phyloP scores from a whole-genome alignment of 1,140 invertebrate species.

The Aradophagus sp. region DNA sequence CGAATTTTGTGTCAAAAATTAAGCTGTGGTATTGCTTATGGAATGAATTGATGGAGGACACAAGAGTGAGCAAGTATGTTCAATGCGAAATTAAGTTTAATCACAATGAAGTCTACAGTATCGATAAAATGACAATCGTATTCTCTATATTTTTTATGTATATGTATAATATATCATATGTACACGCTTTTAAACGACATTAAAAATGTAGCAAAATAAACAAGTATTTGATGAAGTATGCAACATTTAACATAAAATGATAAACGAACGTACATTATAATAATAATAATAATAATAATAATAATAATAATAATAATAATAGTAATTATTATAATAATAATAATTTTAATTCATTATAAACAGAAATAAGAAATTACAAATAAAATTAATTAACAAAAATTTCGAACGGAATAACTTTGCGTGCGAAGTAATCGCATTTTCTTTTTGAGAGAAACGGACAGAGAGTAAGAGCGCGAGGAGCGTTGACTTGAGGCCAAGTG shows the following conservation, averaged over 20 bases:
- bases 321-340: no score
- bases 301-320: no score
- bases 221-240: conserved; percentile 35
- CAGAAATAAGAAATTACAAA: conserved; percentile 16
- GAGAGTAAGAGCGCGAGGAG: conserved; percentile 6
- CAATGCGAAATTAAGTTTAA: conserved; percentile 37
- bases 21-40: conserved; percentile 9
- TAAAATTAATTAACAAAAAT: conserved; percentile 39
- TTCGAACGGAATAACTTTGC: conserved; percentile 38
- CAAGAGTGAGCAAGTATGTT: conserved; percentile 12
- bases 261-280: conserved; percentile 21
- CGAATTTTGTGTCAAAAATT: conserved; percentile 21
- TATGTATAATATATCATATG: conserved; percentile 32
- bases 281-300: conserved; percentile 1
- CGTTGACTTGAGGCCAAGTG: conserved; percentile 25
- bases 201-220: conserved; percentile 43
- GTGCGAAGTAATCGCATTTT: conserved; percentile 28
- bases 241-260: conserved; percentile 12
- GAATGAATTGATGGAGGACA: conserved; percentile 4
- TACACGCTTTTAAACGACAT: conserved; percentile 26
- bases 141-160: conserved; percentile 3
- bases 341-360: conserved; percentile 12
- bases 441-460: conserved; percentile 22
- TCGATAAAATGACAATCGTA: no score
- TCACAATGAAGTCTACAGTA: no score